phyloP scores from a whole-genome alignment of 2,797 vertebrate genomes.

The Enteromius afrohamiltoni region DNA sequence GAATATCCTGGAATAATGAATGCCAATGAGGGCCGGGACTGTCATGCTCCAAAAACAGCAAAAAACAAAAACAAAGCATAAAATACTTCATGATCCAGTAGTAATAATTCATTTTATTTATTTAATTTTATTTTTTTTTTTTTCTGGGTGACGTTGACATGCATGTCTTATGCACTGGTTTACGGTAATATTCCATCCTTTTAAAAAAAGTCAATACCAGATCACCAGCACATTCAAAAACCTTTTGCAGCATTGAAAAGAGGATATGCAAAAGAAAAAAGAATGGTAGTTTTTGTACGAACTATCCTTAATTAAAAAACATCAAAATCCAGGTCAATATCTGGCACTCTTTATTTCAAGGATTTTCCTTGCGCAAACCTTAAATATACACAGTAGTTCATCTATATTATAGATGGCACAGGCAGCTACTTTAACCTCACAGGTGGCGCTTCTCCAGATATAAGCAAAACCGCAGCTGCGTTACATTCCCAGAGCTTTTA shows the following conservation, averaged over 20 bases:
- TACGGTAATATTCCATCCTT: background rate
- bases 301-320: background rate
- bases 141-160: background rate
- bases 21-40: background rate
- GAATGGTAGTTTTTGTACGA: background rate
- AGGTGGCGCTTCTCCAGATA: slow-evolving; percentile 56
- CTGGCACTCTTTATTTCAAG: background rate
- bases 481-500: slow-evolving; percentile 1
- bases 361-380: background rate
- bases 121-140: too few relatives aligned
- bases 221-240: background rate
- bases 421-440: slow-evolving; percentile 50
- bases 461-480: slow-evolving; percentile 68
- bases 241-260: background rate
- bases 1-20: background rate
- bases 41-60: background rate
- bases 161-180: background rate
- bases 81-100: background rate
- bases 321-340: background rate
- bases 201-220: background rate
- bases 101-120: background rate
- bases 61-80: background rate
- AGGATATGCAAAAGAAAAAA: background rate
- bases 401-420: slow-evolving; percentile 33
- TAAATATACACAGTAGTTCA: slow-evolving; percentile 4